Evolutionary conservation across 2,888 invertebrate genomes (phyloP).

Genomic region (Hypomecis atomaria): DNA sequence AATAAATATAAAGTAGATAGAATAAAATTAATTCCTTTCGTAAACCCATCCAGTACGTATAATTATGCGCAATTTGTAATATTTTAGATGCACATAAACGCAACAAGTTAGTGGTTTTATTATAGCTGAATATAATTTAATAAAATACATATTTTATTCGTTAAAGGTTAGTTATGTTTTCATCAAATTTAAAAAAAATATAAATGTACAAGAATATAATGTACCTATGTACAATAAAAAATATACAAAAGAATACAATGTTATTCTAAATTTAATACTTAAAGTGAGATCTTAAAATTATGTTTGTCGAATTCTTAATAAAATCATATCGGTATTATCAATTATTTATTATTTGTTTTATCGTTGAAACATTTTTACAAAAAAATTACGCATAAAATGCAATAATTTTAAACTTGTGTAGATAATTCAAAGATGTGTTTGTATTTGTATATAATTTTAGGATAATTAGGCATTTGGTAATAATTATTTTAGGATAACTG

Average conservation of each 20-base stretch:
- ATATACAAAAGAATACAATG: not conserved
- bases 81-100: slow-evolving; percentile 31
- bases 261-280: not conserved
- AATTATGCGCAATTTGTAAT: slow-evolving; percentile 32
- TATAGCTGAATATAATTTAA: not conserved
- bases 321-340: slow-evolving; percentile 26
- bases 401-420: slow-evolving; percentile 54
- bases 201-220: too few species aligned
- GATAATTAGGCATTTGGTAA: slow-evolving; percentile 12
- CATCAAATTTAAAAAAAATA: too few species aligned
- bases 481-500: slow-evolving; percentile 8
- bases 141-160: not conserved
- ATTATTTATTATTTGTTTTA: slow-evolving; percentile 30
- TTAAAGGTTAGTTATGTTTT: too few species aligned
- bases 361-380: slow-evolving; percentile 20
- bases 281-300: not conserved
- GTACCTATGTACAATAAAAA: too few species aligned
- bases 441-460: slow-evolving; percentile 63
- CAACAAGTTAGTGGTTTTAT: slow-evolving; percentile 17
- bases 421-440: slow-evolving; percentile 52
- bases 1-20: slow-evolving; percentile 58
- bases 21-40: slow-evolving; percentile 51
- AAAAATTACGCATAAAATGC: slow-evolving; percentile 69
- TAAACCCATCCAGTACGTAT: slow-evolving; percentile 21
- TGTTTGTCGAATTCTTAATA: slow-evolving; percentile 6